These are phyloP conservation scores for Simalia tracyae DNA, from an alignment of 2,797 vertebrate genomes.

Conservation along the genomic window DNA sequence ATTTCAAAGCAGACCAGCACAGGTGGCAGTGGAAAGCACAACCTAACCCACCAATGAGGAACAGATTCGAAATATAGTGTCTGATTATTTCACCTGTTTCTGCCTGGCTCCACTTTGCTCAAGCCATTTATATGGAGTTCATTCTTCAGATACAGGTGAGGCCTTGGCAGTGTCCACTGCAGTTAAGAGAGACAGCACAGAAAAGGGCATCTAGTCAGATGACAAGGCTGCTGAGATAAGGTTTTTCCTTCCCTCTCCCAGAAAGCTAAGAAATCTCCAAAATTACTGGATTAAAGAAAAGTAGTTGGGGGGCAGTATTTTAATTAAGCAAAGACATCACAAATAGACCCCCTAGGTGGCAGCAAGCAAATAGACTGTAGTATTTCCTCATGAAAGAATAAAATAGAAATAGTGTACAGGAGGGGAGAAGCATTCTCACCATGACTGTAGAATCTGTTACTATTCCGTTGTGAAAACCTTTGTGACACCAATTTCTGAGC, in stretches of 20 bases:
- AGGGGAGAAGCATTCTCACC: conserved; percentile 60
- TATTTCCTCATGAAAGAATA: not conserved
- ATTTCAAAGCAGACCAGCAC: not conserved
- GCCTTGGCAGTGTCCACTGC: conserved; percentile 71
- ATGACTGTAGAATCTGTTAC: conserved; percentile 66
- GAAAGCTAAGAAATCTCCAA: not conserved
- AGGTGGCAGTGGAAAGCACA: not conserved
- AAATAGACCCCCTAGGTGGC: not conserved
- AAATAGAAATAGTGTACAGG: not conserved
- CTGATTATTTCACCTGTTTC: conserved; percentile 63
- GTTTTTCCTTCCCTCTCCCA: not conserved
- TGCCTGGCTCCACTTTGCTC: conserved; percentile 61
- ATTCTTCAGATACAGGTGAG: conserved; percentile 62
- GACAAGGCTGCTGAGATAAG: not conserved
- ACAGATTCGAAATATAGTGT: not conserved
- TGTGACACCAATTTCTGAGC: conserved; percentile 80
- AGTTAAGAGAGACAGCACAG: conserved; percentile 34
- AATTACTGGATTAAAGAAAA: not conserved
- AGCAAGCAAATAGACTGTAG: not conserved
- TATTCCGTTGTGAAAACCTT: conserved; percentile 77
- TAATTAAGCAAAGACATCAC: not conserved
- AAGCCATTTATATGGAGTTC: conserved; percentile 42
- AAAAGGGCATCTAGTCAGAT: conserved; percentile 12
- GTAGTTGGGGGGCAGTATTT: not conserved
- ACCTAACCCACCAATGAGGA: not conserved